Evolutionary conservation across 2,888 invertebrate genomes (phyloP), one percentile per base, ranked within the genome.

Genomic region (Rhingia campestris): DNA sequence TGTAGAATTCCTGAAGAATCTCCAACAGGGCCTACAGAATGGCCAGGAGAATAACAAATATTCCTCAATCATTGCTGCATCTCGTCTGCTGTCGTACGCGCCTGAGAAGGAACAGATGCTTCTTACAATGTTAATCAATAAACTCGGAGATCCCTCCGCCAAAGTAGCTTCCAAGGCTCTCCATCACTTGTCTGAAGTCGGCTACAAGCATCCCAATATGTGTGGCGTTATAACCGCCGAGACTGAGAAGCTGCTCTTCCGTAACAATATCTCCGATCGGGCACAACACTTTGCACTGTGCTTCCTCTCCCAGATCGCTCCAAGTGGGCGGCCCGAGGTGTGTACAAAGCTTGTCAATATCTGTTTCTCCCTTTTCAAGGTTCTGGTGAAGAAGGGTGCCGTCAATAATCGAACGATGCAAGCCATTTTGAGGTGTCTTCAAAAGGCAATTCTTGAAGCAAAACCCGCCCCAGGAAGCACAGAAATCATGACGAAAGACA

Each of bases 341-440:
- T 97, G 99, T 0, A 94, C 95, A 87, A 95, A 94, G 87, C 92
- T 99, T 39, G 96, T 99, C 53, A 93, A 95, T 86, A 95, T 99
- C 61, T 99, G 99, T 91, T 97, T 99, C 90, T 95, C 97, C 0
- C 97, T 99, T 90, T 99, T 99, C 92, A 98, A 98, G 92, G 96
- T 97, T 59, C 95, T 96, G 73, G 94, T 97, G 4, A 97, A 97
- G 32, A 89, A 89, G 90, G 96, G 96, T 3, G 96, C 97, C 81
- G 94, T 97, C 0, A 95, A 97, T 88, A 95, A 94, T 87, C 94
- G 95, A 88, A 95, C 97, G 92, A 95, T 98, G 95, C 95, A 95
- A 86, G 96, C 95, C 0, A 93, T 98, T 64, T 91, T 98, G 58
- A 94, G 95, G 81, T 97, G 97, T 0, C 95, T 97, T 4, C 96